These are phyloP conservation scores for Catharus fuscescens DNA, from an alignment of 2,113 vertebrate genomes.

Conservation along the genomic window DNA sequence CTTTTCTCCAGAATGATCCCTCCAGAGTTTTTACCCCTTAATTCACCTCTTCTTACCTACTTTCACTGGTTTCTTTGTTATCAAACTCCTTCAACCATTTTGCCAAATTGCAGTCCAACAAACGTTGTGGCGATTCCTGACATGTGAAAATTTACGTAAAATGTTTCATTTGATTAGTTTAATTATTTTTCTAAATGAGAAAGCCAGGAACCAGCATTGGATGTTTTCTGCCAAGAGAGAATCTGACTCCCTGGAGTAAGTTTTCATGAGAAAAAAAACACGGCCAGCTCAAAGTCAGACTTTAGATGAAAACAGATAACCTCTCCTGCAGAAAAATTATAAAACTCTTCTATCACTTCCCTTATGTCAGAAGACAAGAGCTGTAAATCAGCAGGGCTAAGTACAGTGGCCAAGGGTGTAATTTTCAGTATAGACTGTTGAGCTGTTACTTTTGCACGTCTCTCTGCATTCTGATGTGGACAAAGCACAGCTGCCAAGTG, in stretches of 20 bases:
- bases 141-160: not conserved
- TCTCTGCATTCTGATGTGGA: not conserved
- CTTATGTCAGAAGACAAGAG: not conserved
- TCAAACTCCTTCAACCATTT: not conserved
- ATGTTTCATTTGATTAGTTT: not conserved
- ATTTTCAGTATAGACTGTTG: not conserved
- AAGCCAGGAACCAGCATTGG: not conserved
- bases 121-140: not conserved
- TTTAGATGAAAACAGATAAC: not conserved
- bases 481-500: slow-evolving; percentile 18
- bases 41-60: not conserved
- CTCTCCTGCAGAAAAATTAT: not conserved
- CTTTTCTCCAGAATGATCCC: not conserved
- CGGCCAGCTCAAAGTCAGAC: not conserved
- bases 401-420: not conserved
- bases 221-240: not conserved
- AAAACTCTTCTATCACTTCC: not conserved
- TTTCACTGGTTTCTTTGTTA: not conserved
- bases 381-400: not conserved
- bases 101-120: not conserved
- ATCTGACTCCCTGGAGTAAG: not conserved
- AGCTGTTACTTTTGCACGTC: not conserved
- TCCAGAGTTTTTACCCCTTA: not conserved
- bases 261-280: not conserved
- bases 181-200: not conserved